phyloP scores from a whole-genome alignment of 2,113 vertebrate species.

The Hirundichthys speculiger region DNA sequence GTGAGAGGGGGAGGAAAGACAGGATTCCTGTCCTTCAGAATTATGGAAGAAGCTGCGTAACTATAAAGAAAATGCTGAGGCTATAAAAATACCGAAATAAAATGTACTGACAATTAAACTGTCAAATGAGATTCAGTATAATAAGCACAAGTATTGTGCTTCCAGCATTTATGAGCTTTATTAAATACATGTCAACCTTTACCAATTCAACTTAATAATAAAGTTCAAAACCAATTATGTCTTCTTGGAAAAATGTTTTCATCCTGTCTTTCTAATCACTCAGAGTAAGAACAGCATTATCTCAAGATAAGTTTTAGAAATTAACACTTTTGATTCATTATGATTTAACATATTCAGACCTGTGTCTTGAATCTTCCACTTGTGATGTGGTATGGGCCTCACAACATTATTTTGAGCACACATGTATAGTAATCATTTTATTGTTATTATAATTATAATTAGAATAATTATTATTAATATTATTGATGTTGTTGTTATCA shows the following conservation, averaged over 20 bases:
- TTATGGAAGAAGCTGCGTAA: conserved; percentile 12
- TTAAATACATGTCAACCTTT: conserved; percentile 1
- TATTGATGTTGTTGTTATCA: no score
- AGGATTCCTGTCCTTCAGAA: conserved; percentile 16
- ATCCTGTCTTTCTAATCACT: not conserved
- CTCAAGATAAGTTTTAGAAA: not conserved
- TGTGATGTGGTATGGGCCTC: no score
- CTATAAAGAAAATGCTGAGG: conserved; percentile 14
- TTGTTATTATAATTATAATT: no score
- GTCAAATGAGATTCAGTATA: not conserved
- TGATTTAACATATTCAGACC: no score
- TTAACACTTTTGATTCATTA: not conserved
- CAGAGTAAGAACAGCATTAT: not conserved
- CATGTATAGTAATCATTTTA: no score
- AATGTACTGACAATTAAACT: conserved; percentile 1
- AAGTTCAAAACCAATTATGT: conserved; percentile 7
- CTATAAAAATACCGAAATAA: not conserved
- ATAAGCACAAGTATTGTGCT: not conserved
- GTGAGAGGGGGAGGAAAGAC: not conserved
- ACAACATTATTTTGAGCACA: no score
- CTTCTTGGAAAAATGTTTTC: not conserved
- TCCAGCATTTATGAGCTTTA: conserved; percentile 21
- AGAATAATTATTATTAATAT: no score
- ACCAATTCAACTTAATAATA: conserved; percentile 13
- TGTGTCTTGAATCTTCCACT: no score